Base-by-base conservation (phyloP, 2,113 vertebrate species). In the Tor tambroides region DNA sequence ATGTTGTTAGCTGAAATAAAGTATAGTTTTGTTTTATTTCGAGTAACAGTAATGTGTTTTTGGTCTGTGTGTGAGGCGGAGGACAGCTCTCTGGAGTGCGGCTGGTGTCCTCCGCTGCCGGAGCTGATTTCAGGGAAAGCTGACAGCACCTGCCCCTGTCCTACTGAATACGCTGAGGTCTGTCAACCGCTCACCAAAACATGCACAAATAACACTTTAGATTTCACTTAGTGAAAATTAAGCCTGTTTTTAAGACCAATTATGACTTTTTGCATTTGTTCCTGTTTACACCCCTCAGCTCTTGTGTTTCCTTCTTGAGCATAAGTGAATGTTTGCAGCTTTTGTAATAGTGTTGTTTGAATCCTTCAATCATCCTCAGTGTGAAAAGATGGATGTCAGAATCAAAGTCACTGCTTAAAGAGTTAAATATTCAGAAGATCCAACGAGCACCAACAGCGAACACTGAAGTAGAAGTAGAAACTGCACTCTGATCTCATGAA, bases 61-160 rank as follows among this genome's bases (percentile, higher is more conserved):
- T 5, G 4, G 4, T 78, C 88, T 9, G 0, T 0, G 74, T 90
- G 51, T 74, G 49, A 96, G 96, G 95, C 92, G 23, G 95, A 95
- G 69, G 91, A 95, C 38, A 89, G 74, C 11, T 94, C 91, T 72
- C 83, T 92, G 85, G 95, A 96, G 81, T 88, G 93, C 69, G 91
- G 93, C 23, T 96, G 94, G 87, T 97, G 94, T 80, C 93, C 89
- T 17, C 90, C 94, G 84, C 92, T 97, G 67, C 91, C 94, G n/a
- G 95, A 97, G 88, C 91, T 97, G 85, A 96, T 97, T 91, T 94
- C 93, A 69, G 94, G 91, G 74, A 96, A 96, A 86, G 86, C 92
- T 4, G 95, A 96, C 87, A 95, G 92, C 94, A 91, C 92, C 91
- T 96, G 95, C 32, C 96, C 95, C 0, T 96, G 95, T 85, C 94